Base-by-base conservation (phyloP, 2,888 invertebrate species). In the Atrina japonica region DNA sequence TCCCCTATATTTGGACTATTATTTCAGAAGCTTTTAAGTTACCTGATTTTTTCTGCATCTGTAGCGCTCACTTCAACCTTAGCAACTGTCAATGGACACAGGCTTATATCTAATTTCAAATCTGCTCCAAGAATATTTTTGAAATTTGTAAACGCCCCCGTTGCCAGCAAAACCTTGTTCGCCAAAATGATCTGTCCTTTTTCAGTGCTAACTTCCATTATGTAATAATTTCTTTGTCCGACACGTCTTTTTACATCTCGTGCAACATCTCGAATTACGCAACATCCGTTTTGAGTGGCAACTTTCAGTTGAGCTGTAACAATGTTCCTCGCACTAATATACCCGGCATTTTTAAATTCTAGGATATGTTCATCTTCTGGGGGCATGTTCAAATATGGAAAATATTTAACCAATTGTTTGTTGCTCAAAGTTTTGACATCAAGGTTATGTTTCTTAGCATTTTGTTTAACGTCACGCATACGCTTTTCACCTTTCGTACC, bases 241-340 rank as follows among this genome's bases (percentile, higher is more conserved):
- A 55, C 47, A 14, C 63, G 35, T 18, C 73, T 50, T 5, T 11
- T 21, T 5, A 81, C 71, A 14, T 59, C 18, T 27, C 50, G 23
- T 7, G 73, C 83, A n/a, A 77, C 75, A 41, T 83, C 83, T 45
- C 70, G 43, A 40, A 82, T 70, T 41, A 80, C 43, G 30, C 65
- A 50, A 65, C 82, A 80, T 6, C 81, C 78, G 25, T 80, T 64
- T 30, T 67, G 47, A 25, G 45, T 30, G 9, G 81, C 78, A 5
- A 76, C 43, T 3, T 35, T 50, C 45, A 75, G 65, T 35, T 81
- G 78, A 1, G 82, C 81, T 35, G 66, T 21, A 5, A 81, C 68
- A n/a, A 80, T 40, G 30, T 61, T 71, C 41, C 82, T 65, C 18
- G 82, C 81, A 67, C 73, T 81, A 16, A 82, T 74, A 47, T 74